Conservation (phyloP, 1,140 invertebrate species). For the Argopecten irradians region DNA sequence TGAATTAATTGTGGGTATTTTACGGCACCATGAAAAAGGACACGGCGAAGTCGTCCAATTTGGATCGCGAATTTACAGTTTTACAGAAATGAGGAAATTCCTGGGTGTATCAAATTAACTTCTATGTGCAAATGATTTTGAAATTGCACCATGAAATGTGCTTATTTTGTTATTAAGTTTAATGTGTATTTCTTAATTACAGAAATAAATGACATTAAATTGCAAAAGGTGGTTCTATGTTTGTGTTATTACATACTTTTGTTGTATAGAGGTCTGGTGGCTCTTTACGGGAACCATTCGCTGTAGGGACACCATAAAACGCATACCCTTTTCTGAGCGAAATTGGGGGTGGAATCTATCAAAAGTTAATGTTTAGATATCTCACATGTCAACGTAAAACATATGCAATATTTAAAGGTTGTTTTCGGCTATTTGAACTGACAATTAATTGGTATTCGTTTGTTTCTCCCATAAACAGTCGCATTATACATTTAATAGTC, state of each 20-base stretch:
- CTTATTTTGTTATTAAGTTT: neutral
- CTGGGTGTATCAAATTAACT: conserved; percentile 15
- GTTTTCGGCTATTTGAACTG: too few relatives aligned
- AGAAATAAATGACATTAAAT: neutral
- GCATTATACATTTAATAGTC: too few relatives aligned
- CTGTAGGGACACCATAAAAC: neutral
- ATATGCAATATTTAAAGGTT: too few relatives aligned
- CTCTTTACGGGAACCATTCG: neutral
- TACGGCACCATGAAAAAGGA: neutral
- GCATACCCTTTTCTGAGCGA: neutral
- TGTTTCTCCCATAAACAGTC: too few relatives aligned
- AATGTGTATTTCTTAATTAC: conserved; percentile 23
- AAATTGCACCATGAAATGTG: conserved; percentile 21
- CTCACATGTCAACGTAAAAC: too few relatives aligned
- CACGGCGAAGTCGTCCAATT: neutral
- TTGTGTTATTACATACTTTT: neutral
- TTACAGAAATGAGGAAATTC: neutral
- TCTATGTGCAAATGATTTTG: conserved; percentile 11
- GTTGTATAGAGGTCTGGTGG: too few relatives aligned
- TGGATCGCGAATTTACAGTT: neutral
- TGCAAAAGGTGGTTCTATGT: neutral
- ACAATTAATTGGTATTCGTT: too few relatives aligned
- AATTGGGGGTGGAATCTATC: too few relatives aligned
- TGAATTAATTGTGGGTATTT: neutral
- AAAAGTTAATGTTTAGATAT: too few relatives aligned